Evolutionary conservation across 2,797 vertebrate species (phyloP).

Genomic region (Lepilemur septentrionalis): DNA sequence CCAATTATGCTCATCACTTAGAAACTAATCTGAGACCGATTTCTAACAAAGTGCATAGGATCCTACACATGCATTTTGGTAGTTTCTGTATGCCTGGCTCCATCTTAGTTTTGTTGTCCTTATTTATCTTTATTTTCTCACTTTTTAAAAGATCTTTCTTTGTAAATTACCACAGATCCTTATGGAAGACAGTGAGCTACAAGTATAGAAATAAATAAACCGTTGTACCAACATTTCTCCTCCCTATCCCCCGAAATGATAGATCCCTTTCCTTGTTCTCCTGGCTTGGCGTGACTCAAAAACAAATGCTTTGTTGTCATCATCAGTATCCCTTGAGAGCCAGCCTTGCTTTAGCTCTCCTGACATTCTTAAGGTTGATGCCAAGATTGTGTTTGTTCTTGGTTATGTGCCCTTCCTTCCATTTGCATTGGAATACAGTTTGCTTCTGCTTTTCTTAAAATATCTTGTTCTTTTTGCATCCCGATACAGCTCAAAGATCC

Average conservation of each 20-base stretch:
- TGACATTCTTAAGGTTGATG: constrained; percentile 3
- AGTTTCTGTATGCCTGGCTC: neutral
- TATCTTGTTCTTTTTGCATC: neutral
- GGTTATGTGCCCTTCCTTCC: constrained; percentile 10
- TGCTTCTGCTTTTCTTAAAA: constrained; percentile 26
- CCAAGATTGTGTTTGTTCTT: constrained; percentile 32
- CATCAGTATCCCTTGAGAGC: neutral
- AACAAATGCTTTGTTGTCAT: neutral
- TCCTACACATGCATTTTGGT: neutral
- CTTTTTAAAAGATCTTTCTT: neutral
- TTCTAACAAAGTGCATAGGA: neutral
- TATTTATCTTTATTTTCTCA: neutral
- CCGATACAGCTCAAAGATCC: neutral
- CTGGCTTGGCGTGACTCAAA: neutral
- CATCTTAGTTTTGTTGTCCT: neutral
- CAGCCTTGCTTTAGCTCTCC: neutral
- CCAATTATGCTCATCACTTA: neutral
- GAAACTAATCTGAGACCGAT: neutral
- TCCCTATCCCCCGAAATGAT: neutral
- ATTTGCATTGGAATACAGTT: constrained; percentile 16
- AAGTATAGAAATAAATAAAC: neutral
- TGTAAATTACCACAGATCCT: neutral
- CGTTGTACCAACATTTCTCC: neutral
- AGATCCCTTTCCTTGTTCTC: neutral
- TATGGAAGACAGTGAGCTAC: neutral